Conservation (phyloP, 2,113 vertebrate species). For the Limnothrissa miodon region DNA sequence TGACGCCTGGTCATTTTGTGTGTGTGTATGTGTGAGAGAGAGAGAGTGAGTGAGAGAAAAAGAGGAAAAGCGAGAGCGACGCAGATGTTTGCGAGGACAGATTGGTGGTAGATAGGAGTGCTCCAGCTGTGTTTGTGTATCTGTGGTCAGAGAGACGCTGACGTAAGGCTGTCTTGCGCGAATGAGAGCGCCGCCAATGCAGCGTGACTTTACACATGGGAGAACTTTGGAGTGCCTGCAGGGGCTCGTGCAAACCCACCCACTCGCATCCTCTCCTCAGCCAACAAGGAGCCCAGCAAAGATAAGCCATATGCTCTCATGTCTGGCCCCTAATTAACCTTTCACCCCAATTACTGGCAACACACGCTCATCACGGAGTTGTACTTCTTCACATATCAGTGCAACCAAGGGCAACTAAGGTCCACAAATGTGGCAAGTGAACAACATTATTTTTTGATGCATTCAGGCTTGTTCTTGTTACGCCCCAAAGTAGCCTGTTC, state of each 20-base stretch:
- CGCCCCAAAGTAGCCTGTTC: no score
- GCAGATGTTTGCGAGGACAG: not conserved
- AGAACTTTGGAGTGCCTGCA: not conserved
- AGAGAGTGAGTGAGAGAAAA: no score
- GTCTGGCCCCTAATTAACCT: not conserved
- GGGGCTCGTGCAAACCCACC: not conserved
- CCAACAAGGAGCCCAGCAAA: not conserved
- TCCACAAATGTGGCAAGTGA: no score
- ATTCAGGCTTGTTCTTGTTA: no score
- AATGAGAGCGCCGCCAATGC: not conserved
- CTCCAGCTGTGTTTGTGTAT: not conserved
- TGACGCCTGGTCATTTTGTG: not conserved
- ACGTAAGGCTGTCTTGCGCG: not conserved
- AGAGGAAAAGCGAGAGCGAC: not conserved
- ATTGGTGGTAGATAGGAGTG: not conserved
- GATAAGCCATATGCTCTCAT: not conserved
- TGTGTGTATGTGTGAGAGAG: no score
- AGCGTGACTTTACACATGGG: not conserved
- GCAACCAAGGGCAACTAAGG: no score
- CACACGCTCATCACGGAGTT: no score
- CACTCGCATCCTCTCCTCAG: not conserved
- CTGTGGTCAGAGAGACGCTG: not conserved
- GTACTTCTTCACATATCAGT: no score
- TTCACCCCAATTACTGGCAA: no score
- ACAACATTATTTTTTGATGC: no score